Conservation (phyloP, 2,888 invertebrate species). For the Periphyllus acericola region DNA sequence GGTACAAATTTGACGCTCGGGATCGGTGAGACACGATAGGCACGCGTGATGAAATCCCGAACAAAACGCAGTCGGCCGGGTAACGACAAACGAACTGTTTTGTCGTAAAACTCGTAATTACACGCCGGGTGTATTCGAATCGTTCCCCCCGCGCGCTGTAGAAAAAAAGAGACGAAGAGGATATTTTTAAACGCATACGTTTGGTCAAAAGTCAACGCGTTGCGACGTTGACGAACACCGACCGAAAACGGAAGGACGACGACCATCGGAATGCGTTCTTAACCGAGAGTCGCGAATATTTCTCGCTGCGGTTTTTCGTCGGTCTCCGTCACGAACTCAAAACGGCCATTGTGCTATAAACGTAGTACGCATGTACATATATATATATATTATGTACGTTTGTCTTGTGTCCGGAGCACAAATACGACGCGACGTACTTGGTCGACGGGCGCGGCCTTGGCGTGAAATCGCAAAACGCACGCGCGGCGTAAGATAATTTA, state of each 20-base stretch:
- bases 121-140: neutral
- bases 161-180: neutral
- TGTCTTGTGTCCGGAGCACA: neutral
- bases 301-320: neutral
- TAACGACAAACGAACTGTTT: too few species aligned
- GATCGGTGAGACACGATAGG: too few species aligned
- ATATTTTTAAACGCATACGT: neutral
- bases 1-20: too few species aligned
- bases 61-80: too few species aligned
- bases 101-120: neutral
- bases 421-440: neutral
- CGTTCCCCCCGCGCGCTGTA: neutral
- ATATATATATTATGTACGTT: neutral
- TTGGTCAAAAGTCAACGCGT: too few species aligned
- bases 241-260: too few species aligned
- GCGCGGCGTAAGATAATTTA: neutral
- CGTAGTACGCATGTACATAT: too few species aligned
- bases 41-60: too few species aligned
- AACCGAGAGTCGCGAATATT: neutral
- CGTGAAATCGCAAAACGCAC: neutral
- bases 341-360: neutral
- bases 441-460: conserved; percentile 3
- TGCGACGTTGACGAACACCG: too few species aligned
- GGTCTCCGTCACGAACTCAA: conserved; percentile 10
- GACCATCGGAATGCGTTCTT: too few species aligned